Conservation (phyloP, 2,113 vertebrate species). For the Microcebus tavaratra region DNA sequence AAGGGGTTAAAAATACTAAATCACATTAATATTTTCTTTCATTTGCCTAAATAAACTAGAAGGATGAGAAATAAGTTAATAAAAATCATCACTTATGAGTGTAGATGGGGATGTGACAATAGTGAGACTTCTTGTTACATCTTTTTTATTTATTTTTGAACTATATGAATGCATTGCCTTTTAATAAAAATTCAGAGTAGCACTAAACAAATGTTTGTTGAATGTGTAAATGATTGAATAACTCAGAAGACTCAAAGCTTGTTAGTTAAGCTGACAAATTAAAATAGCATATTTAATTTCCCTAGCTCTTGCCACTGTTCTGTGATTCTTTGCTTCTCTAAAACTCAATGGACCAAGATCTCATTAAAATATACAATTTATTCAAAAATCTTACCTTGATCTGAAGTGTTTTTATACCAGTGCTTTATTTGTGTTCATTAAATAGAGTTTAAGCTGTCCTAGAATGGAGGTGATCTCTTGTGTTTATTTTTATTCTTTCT, state of each 20-base stretch:
- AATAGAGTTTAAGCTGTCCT: background rate
- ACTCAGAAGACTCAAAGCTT: background rate
- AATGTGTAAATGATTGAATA: background rate
- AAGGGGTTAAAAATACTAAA: background rate
- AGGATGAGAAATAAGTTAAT: background rate
- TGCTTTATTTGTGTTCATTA: background rate
- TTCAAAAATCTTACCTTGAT: background rate
- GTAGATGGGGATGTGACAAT: background rate
- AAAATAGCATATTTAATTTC: background rate
- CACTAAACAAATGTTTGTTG: conserved; percentile 2
- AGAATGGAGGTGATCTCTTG: background rate
- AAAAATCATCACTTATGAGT: background rate
- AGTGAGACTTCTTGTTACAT: background rate
- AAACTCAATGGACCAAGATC: background rate
- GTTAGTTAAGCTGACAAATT: background rate
- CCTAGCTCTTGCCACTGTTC: background rate
- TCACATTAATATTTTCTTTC: background rate
- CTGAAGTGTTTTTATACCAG: background rate
- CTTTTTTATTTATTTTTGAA: conserved; percentile 22
- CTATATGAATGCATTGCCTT: background rate
- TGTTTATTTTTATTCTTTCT: conserved; percentile 70
- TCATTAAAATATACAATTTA: conserved; percentile 17
- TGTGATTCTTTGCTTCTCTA: background rate
- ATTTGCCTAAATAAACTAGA: background rate
- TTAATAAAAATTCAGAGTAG: conserved; percentile 35